phyloP scores from a whole-genome alignment of 2,888 invertebrate genomes.

The Trichopria drosophilae region DNA sequence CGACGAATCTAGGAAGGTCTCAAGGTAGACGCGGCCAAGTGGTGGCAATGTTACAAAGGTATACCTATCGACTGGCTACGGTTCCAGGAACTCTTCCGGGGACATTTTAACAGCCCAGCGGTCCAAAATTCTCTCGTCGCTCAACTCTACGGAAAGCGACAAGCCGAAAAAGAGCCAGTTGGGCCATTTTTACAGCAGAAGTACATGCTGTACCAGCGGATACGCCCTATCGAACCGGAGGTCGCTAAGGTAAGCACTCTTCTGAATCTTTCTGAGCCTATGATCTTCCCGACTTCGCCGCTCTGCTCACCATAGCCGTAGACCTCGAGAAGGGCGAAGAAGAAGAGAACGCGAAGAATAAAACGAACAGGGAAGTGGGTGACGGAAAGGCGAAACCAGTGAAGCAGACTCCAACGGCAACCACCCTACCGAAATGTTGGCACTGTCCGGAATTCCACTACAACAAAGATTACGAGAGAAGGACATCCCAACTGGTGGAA shows the following conservation, averaged over 20 bases:
- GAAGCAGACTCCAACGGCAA: not conserved
- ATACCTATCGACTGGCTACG: too few species aligned
- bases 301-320: slow-evolving; percentile 1
- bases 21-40: too few species aligned
- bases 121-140: too few species aligned
- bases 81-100: too few species aligned
- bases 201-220: too few species aligned
- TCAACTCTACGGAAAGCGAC: slow-evolving; percentile 11
- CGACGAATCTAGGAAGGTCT: too few species aligned
- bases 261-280: not conserved
- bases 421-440: not conserved
- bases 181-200: slow-evolving; percentile 15
- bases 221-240: slow-evolving; percentile 10
- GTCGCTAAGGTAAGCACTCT: slow-evolving; percentile 11
- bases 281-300: slow-evolving; percentile 2
- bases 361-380: too few species aligned
- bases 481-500: slow-evolving; percentile 10
- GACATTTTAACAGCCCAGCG: too few species aligned
- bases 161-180: slow-evolving; percentile 18
- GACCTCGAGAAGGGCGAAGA: slow-evolving; percentile 8
- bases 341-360: too few species aligned
- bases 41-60: too few species aligned
- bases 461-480: too few species aligned
- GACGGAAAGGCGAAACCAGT: too few species aligned
- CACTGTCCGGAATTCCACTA: slow-evolving; percentile 1